A percentile compares a stretch with the other conserved stretches of the same genome.
Evolutionary conservation across 2,113 vertebrate genomes (phyloP).

Genomic region (Merops nubicus): DNA sequence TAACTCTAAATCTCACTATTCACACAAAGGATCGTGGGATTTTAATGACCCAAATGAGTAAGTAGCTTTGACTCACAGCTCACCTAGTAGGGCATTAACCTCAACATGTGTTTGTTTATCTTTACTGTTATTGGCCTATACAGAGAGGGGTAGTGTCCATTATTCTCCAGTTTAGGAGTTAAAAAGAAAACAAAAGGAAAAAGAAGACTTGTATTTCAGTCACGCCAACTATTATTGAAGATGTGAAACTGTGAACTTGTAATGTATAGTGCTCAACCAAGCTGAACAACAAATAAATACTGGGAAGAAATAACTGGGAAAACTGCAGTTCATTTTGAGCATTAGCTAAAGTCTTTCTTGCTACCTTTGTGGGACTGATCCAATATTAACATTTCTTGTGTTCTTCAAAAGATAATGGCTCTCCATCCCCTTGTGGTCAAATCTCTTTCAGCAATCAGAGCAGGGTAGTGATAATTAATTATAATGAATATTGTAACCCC

Average conservation of each 20-base stretch:
- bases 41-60: neutral
- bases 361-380: neutral
- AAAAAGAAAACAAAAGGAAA: neutral
- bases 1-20: neutral
- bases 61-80: constrained; percentile 6
- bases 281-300: neutral
- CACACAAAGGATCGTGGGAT: neutral
- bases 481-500: neutral
- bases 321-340: neutral
- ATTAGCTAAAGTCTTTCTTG: neutral
- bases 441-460: neutral
- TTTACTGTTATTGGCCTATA: neutral
- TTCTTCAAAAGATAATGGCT: neutral
- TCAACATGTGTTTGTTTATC: neutral
- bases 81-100: neutral
- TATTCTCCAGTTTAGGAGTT: neutral
- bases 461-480: neutral
- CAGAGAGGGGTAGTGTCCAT: neutral
- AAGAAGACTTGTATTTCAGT: neutral
- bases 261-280: neutral
- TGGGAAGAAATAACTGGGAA: neutral
- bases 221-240: neutral
- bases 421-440: neutral
- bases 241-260: neutral
- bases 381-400: neutral